A percentile compares a stretch with the other conserved stretches of the same genome.
Evolutionary conservation across 2,797 vertebrate genomes (phyloP).

Genomic region (Brachymystax lenok): DNA sequence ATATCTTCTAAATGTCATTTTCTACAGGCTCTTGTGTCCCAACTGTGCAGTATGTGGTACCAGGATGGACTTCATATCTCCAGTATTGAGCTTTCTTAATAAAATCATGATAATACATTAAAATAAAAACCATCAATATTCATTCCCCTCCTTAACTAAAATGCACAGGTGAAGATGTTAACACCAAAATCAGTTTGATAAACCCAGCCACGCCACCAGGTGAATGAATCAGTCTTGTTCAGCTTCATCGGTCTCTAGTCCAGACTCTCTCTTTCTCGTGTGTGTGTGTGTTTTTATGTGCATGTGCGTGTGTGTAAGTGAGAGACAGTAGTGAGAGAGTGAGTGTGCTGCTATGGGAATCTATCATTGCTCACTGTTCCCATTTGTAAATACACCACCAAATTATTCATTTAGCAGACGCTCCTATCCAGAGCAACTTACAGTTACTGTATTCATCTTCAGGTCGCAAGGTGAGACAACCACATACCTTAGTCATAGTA

Average conservation of each 20-base stretch:
- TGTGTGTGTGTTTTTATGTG: conserved; percentile 1
- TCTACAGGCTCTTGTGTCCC: background rate
- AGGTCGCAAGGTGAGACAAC: too few relatives aligned
- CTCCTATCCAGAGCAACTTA: too few relatives aligned
- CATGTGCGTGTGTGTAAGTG: background rate
- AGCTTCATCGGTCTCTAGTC: background rate
- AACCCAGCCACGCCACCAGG: background rate
- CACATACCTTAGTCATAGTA: too few relatives aligned
- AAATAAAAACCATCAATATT: background rate
- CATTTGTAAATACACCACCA: background rate
- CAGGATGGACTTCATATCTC: background rate
- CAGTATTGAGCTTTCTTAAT: background rate
- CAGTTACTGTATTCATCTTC: too few relatives aligned
- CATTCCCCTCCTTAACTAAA: background rate
- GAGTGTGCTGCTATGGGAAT: too few relatives aligned
- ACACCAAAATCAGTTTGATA: background rate
- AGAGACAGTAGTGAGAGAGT: background rate
- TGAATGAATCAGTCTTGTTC: background rate
- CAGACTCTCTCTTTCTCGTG: background rate
- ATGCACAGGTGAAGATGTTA: background rate
- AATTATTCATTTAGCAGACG: too few relatives aligned
- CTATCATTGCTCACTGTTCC: background rate
- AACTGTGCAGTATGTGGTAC: background rate
- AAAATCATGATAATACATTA: background rate
- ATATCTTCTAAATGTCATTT: too few relatives aligned